Conservation (phyloP, 1,140 invertebrate species). For the Nautilus pompilius region DNA sequence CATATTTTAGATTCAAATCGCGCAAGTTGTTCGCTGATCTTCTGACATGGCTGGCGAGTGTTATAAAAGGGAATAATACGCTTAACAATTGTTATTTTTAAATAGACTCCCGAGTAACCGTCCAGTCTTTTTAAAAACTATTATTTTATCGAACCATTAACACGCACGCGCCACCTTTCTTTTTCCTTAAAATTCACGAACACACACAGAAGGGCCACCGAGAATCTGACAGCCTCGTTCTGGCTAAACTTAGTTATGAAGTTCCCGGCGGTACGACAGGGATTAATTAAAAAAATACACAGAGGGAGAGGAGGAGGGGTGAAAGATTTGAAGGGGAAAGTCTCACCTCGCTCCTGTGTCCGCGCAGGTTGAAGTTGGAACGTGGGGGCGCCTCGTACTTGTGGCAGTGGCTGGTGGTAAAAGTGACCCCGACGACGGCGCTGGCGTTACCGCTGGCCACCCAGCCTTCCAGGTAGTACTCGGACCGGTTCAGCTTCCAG, state of each 20-base stretch:
- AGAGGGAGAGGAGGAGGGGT: not conserved
- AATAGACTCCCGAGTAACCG: too few species aligned
- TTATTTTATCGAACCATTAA: too few species aligned
- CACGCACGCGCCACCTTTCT: too few species aligned
- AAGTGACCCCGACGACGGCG: slow-evolving; percentile 92
- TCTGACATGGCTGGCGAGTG: too few species aligned
- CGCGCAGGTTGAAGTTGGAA: slow-evolving; percentile 96
- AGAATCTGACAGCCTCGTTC: not conserved
- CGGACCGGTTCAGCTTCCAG: slow-evolving; percentile 86
- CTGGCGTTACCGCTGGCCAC: slow-evolving; percentile 90
- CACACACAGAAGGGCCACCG: too few species aligned
- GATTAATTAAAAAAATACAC: not conserved
- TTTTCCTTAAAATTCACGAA: too few species aligned
- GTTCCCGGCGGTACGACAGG: not conserved
- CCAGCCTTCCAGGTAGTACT: slow-evolving; percentile 99
- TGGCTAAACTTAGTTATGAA: not conserved
- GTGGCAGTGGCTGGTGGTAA: slow-evolving; percentile 81
- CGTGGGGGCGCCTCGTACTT: slow-evolving; percentile 59
- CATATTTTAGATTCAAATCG: too few species aligned
- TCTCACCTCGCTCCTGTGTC: slow-evolving; percentile 92
- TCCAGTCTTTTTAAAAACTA: too few species aligned
- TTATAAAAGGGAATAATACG: too few species aligned
- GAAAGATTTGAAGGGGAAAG: not conserved
- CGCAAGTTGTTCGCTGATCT: too few species aligned
- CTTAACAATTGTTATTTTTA: too few species aligned